Evolutionary conservation across 1,140 invertebrate species (phyloP).

Genomic region (Ectropis grisescens): DNA sequence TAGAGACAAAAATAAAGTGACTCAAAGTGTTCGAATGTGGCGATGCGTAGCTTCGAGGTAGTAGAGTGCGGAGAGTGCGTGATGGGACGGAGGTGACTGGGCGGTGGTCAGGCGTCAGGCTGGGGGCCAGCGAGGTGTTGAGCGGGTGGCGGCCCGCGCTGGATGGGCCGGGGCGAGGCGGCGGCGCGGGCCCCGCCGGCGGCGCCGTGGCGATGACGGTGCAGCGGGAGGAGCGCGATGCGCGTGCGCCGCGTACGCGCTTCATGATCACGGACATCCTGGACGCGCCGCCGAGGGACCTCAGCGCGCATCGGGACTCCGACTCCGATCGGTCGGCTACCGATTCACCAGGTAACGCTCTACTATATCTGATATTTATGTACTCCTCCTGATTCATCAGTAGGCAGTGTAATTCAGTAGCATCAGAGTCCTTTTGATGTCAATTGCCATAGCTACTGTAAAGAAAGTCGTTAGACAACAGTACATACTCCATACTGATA

Average conservation of each 20-base stretch:
- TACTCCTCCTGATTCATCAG: neutral
- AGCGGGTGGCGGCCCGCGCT: conserved; percentile 38
- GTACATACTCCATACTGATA: too few relatives aligned
- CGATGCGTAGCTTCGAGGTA: too few relatives aligned
- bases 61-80: too few relatives aligned
- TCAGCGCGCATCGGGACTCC: conserved; percentile 56
- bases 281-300: conserved; percentile 70
- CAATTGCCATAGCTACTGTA: too few relatives aligned
- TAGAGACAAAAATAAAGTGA: too few relatives aligned
- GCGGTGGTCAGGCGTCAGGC: conserved; percentile 22
- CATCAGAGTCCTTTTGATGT: too few relatives aligned
- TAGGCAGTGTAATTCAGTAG: too few relatives aligned
- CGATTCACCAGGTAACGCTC: conserved; percentile 52
- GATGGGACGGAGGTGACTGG: too few relatives aligned
- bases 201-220: conserved; percentile 60
- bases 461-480: too few relatives aligned
- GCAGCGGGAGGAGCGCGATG: conserved; percentile 67
- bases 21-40: too few relatives aligned
- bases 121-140: conserved; percentile 38
- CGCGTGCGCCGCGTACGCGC: conserved; percentile 74
- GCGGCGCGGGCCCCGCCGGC: conserved; percentile 35
- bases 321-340: conserved; percentile 55
- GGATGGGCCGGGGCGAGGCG: conserved; percentile 48
- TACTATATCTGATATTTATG: too few relatives aligned
- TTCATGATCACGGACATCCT: conserved; percentile 87